phyloP scores from a whole-genome alignment of 2,888 invertebrate species.

The Drosophila limbata region DNA sequence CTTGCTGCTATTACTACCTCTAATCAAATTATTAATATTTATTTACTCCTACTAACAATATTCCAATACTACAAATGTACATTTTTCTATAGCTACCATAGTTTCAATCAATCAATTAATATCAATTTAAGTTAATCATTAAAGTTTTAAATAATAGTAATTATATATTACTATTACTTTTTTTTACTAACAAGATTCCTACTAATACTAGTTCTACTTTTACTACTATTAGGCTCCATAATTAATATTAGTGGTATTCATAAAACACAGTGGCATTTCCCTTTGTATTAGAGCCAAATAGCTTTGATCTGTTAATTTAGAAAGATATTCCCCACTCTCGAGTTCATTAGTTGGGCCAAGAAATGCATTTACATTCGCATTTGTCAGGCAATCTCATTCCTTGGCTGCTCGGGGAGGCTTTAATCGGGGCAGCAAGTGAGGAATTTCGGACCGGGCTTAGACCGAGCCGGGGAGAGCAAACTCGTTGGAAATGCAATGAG shows the following conservation, averaged over 20 bases:
- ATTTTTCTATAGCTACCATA: too few species aligned
- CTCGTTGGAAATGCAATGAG: conserved; percentile 39
- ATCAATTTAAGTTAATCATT: too few species aligned
- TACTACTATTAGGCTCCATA: neutral
- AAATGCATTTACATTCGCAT: conserved; percentile 52
- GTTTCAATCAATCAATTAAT: too few species aligned
- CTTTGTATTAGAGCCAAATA: neutral
- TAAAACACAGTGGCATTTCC: neutral
- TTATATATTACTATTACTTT: too few species aligned
- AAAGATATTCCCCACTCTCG: conserved; percentile 24
- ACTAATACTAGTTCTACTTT: neutral
- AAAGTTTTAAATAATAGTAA: too few species aligned
- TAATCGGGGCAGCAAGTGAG: conserved; percentile 34
- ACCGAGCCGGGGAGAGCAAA: conserved; percentile 10
- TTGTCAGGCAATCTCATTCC: conserved; percentile 46
- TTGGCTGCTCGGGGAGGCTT: conserved; percentile 14
- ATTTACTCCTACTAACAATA: too few species aligned
- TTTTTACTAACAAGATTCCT: neutral
- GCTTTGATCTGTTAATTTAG: neutral
- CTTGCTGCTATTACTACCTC: too few species aligned
- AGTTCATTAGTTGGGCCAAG: conserved; percentile 39
- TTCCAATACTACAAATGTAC: too few species aligned
- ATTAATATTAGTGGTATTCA: neutral
- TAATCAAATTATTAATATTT: too few species aligned
- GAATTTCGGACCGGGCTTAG: conserved; percentile 32